Conservation (phyloP, 2,797 vertebrate genomes). For the Phataginus tricuspis region DNA sequence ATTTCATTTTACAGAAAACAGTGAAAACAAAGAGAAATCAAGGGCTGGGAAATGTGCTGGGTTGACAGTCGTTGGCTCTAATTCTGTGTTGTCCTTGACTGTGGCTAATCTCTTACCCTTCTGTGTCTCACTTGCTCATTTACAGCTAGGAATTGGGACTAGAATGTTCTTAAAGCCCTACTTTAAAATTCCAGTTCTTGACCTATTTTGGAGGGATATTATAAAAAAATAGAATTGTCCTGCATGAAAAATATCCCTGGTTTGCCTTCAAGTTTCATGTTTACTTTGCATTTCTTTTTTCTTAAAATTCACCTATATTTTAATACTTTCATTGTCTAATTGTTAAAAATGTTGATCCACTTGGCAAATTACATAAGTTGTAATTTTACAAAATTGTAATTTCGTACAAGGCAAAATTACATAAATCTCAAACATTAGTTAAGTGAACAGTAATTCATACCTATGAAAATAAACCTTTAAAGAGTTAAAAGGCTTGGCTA, state of each 20-base stretch:
- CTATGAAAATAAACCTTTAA: neutral
- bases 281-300: neutral
- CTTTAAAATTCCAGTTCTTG: neutral
- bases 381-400: neutral
- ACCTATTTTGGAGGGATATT: neutral
- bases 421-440: slow-evolving; percentile 14
- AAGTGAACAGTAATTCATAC: neutral
- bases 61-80: neutral
- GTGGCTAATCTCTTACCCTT: neutral
- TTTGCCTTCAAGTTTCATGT: neutral
- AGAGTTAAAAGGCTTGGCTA: neutral
- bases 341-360: neutral
- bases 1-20: neutral
- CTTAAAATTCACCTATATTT: neutral
- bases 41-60: neutral
- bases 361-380: neutral
- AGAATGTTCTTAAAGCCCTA: neutral
- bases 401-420: neutral
- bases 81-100: neutral
- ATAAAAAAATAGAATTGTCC: neutral
- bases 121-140: neutral
- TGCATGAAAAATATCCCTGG: neutral
- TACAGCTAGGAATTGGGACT: neutral
- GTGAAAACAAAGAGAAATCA: slow-evolving; percentile 17
- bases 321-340: neutral